phyloP scores from a whole-genome alignment of 2,797 vertebrate genomes.

The Acanthiza pusilla region DNA sequence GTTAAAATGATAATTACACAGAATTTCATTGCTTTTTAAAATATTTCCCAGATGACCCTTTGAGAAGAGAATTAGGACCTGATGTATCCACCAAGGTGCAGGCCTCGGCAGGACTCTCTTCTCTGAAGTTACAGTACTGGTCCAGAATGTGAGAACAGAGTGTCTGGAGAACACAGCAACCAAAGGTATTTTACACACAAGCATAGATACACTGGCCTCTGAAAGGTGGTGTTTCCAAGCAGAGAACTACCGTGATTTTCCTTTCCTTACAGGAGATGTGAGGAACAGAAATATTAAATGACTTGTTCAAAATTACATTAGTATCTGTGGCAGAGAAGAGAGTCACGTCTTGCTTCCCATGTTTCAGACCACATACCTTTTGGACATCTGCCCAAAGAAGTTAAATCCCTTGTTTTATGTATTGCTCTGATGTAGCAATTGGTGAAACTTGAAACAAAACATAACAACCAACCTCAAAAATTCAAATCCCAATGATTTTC shows the following conservation, averaged over 20 bases:
- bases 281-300: background rate
- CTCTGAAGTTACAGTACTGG: background rate
- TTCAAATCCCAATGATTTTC: slow-evolving; percentile 6
- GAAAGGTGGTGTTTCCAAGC: background rate
- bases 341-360: background rate
- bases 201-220: background rate
- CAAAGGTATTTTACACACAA: background rate
- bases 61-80: background rate
- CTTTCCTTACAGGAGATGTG: background rate
- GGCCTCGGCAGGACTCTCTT: background rate
- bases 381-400: background rate
- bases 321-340: background rate
- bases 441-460: background rate
- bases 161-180: background rate
- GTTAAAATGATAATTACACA: background rate
- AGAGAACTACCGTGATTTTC: background rate
- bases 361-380: background rate
- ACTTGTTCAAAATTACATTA: background rate
- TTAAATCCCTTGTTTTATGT: background rate
- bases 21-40: background rate
- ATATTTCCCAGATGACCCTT: background rate
- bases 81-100: background rate
- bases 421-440: background rate
- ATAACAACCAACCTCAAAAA: background rate
- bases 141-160: background rate